Base-by-base conservation (phyloP, 1,140 invertebrate genomes). In the Zaprionus capensis region DNA sequence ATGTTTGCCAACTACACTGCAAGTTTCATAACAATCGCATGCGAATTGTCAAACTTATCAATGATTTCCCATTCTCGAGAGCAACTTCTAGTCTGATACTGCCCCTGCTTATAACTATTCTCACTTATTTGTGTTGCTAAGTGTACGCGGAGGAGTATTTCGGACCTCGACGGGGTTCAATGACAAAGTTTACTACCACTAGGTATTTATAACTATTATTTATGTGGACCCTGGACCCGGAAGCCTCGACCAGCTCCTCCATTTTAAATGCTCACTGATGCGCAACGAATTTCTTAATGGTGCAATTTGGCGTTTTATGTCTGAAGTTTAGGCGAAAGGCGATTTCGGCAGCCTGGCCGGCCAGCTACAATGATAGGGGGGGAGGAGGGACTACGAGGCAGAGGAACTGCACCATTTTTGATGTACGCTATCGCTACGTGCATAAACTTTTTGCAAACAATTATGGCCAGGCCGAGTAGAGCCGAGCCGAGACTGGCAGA, bases 281-380 rank as follows among this genome's bases (percentile, higher is more conserved):
- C 91, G 91, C 80, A 92, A 83, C 91, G 91, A 92, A 92, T 92
- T 92, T 92, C 91, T 92, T 92, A 92, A 92, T 92, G 91, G 91
- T 91, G 90, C 90, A 91, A 90, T 91, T 91, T 91, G 85, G 91
- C 84, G 86, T 90, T 90, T 90, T 90, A 90, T 90, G 86, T 90
- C 84, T 90, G 86, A 90, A 90, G 85, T 90, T 90, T 90, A 82
- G 86, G 76, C 76, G 55, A 84, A 91, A 72, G 85, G 86, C 79
- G 81, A 91, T 90, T 84, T 84, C 26, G 68, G 53, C 46, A 17
- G 26, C 3, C 17, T 14, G 20, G 17, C 31, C 9, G 20, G 17
- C 31, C 9, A 34, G 31, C 31, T 11, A 34, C 31, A 11, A 4
- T 31, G 38, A 22, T 17, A 58, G 28, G 36, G 26, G 44, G 34